Conservation (phyloP, 2,113 vertebrate species). For the Cyrtonyx montezumae region DNA sequence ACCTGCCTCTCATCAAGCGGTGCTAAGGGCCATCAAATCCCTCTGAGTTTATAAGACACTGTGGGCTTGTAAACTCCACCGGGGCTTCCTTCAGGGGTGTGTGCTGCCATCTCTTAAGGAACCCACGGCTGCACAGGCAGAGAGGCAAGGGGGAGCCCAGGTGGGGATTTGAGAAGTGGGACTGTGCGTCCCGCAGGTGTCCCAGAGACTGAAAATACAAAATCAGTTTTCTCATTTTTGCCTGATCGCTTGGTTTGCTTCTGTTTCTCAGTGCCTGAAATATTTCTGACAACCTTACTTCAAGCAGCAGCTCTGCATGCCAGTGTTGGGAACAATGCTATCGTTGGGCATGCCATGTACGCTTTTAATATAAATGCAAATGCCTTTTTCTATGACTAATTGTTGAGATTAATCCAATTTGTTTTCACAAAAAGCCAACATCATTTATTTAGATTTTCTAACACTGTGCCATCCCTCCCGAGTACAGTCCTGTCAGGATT, state of each 20-base stretch:
- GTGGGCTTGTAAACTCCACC: not conserved
- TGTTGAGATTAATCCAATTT: slow-evolving; percentile 65
- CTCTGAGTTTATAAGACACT: not conserved
- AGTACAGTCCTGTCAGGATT: not conserved
- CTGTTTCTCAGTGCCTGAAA: slow-evolving; percentile 13
- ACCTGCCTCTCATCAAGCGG: not conserved
- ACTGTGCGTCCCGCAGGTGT: not conserved
- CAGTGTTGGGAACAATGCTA: not conserved
- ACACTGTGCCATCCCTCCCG: not conserved
- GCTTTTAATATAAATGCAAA: slow-evolving; percentile 65
- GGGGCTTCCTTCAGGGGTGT: not conserved
- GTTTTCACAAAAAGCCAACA: slow-evolving; percentile 47
- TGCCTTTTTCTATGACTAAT: slow-evolving; percentile 51
- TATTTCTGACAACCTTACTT: slow-evolving; percentile 7
- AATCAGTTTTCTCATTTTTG: not conserved
- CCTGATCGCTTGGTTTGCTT: not conserved
- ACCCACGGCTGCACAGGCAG: not conserved
- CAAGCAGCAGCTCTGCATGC: not conserved
- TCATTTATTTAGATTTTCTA: slow-evolving; percentile 4
- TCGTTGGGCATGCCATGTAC: not conserved
- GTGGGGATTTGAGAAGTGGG: not conserved
- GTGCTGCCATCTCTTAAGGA: not conserved
- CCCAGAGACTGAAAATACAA: not conserved
- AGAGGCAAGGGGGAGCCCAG: not conserved
- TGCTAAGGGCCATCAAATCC: not conserved